Conservation (phyloP, 2,888 invertebrate genomes). For the Chymomyza fuscimana region DNA sequence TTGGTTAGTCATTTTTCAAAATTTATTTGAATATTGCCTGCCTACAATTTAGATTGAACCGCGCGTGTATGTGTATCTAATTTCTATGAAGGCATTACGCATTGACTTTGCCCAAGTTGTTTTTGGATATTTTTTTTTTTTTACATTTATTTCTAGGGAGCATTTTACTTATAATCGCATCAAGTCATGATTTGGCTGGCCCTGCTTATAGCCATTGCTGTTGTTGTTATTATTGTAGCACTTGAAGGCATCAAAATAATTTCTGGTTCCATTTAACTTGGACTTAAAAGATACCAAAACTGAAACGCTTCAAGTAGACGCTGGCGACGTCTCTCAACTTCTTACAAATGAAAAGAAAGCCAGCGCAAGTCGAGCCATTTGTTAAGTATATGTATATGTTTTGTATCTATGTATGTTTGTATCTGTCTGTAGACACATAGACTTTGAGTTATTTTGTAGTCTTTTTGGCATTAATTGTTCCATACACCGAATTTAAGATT, state of each 20-base stretch:
- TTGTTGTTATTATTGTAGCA: constrained; percentile 46
- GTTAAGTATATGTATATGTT: constrained; percentile 2
- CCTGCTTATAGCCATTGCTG: constrained; percentile 29
- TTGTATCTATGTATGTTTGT: neutral
- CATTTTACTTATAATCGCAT: constrained; percentile 63
- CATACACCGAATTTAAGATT: constrained; percentile 72
- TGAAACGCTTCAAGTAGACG: constrained; percentile 66
- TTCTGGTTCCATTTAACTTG: constrained; percentile 73
- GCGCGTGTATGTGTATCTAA: constrained; percentile 59
- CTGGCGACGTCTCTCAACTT: constrained; percentile 3
- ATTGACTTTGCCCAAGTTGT: constrained; percentile 29
- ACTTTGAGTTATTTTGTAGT: constrained; percentile 28
- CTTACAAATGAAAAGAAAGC: constrained; percentile 59
- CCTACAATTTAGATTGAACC: constrained; percentile 24
- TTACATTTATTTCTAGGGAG: neutral
- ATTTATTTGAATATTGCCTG: constrained; percentile 67
- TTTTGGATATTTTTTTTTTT: constrained; percentile 23
- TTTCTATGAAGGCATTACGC: constrained; percentile 61
- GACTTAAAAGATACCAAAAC: constrained; percentile 62
- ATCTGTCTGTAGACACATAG: neutral
- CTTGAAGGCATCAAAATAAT: constrained; percentile 73
- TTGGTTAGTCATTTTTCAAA: constrained; percentile 68
- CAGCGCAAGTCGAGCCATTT: constrained; percentile 18
- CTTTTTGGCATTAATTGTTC: constrained; percentile 72
- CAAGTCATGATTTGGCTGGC: constrained; percentile 70